phyloP scores from a whole-genome alignment of 2,797 vertebrate genomes.

The Diplodus sargus region DNA sequence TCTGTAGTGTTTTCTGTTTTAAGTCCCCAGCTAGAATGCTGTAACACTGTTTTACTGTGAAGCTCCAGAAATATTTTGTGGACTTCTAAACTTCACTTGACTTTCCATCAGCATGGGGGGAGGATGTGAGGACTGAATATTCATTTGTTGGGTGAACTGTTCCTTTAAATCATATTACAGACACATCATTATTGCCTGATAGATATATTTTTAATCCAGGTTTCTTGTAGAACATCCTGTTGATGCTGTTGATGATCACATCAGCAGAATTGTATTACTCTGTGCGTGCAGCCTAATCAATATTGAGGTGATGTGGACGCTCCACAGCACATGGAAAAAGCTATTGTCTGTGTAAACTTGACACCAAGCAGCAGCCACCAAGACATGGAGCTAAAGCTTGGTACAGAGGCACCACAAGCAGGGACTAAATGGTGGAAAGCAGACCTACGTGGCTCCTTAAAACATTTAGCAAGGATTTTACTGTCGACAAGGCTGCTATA shows the following conservation, averaged over 20 bases:
- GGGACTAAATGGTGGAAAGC: not conserved
- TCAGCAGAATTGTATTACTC: not conserved
- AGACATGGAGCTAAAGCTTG: not conserved
- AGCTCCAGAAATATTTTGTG: too few species aligned
- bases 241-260: not conserved
- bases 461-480: constrained; percentile 12
- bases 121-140: too few species aligned
- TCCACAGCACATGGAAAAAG: not conserved
- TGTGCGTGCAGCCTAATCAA: not conserved
- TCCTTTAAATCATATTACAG: not conserved
- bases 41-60: too few species aligned
- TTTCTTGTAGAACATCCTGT: not conserved
- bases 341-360: not conserved
- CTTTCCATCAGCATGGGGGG: too few species aligned
- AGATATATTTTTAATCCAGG: not conserved
- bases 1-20: too few species aligned
- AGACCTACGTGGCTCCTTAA: not conserved
- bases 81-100: too few species aligned
- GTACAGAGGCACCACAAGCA: not conserved
- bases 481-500: constrained; percentile 5
- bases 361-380: not conserved
- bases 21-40: too few species aligned
- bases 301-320: constrained; percentile 7
- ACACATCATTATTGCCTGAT: not conserved
- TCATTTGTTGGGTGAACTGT: too few species aligned